A percentile compares a stretch with the other conserved stretches of the same genome.
phyloP scores from a whole-genome alignment of 2,797 vertebrate species.

The Martes flavigula region DNA sequence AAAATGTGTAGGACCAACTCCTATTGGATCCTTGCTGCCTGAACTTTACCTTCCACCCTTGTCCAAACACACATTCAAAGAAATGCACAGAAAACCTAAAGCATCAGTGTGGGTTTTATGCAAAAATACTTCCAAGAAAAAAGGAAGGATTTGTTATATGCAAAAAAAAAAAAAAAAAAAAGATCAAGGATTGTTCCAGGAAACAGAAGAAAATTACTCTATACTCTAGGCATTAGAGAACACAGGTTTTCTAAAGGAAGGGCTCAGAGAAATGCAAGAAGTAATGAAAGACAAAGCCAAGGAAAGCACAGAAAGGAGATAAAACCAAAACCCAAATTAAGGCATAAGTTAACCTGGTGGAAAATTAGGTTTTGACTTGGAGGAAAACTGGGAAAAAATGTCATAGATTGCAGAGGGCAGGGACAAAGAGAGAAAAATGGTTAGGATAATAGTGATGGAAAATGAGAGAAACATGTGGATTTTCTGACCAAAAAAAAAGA shows the following conservation, averaged over 20 bases:
- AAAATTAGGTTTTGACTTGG: not conserved
- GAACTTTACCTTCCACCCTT: not conserved
- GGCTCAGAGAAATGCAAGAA: not conserved
- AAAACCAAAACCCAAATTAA: not conserved
- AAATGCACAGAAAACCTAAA: not conserved
- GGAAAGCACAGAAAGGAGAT: not conserved
- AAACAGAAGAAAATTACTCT: not conserved
- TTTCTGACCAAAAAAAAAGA: not conserved
- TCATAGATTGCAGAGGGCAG: not conserved
- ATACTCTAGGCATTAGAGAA: not conserved
- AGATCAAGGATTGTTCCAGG: not conserved
- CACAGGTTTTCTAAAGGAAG: not conserved
- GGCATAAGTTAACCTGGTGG: not conserved
- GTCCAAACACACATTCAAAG: not conserved
- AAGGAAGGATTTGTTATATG: not conserved
- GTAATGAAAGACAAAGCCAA: not conserved
- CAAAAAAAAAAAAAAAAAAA: not conserved
- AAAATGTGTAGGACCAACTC: not conserved
- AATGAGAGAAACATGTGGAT: not conserved
- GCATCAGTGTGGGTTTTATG: not conserved
- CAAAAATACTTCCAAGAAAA: not conserved
- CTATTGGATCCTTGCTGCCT: not conserved
- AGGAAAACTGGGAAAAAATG: not conserved
- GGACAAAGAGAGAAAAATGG: not conserved
- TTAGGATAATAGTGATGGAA: not conserved